These are phyloP conservation scores for Standfussiana lucernea DNA, from an alignment of 2,888 invertebrate species.

Conservation along the genomic window DNA sequence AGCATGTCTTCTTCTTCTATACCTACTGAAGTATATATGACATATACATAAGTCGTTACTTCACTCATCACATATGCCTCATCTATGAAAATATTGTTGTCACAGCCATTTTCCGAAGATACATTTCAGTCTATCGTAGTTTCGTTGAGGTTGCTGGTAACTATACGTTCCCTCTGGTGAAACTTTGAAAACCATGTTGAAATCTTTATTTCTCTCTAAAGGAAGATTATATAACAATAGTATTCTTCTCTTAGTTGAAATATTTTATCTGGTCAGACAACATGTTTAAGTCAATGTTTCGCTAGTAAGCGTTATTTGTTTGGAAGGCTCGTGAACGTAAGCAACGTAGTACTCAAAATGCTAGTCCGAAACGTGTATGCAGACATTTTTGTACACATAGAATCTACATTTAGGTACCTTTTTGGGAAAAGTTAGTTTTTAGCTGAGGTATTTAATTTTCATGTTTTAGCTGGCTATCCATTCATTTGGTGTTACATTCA, in stretches of 20 bases:
- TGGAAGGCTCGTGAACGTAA: neutral
- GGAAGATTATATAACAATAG: neutral
- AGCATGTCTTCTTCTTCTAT: neutral
- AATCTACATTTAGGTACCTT: neutral
- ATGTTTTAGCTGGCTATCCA: neutral
- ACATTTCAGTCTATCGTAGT: neutral
- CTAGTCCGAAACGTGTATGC: neutral
- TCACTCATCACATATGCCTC: neutral
- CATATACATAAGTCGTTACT: neutral
- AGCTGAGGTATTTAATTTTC: neutral
- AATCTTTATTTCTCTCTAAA: neutral
- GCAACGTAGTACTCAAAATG: neutral
- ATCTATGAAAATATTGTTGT: neutral
- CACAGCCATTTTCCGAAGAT: neutral
- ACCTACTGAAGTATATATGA: no score
- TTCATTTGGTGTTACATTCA: neutral
- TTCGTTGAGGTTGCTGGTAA: neutral
- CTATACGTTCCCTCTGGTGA: neutral
- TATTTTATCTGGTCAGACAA: neutral
- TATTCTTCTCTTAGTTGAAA: neutral
- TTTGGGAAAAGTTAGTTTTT: neutral
- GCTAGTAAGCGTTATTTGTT: neutral
- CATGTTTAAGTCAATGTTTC: neutral
- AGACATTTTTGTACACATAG: neutral
- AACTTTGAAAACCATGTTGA: neutral